These are phyloP conservation scores for Cromileptes altivelis DNA, from an alignment of 2,113 vertebrate genomes.

Conservation along the genomic window DNA sequence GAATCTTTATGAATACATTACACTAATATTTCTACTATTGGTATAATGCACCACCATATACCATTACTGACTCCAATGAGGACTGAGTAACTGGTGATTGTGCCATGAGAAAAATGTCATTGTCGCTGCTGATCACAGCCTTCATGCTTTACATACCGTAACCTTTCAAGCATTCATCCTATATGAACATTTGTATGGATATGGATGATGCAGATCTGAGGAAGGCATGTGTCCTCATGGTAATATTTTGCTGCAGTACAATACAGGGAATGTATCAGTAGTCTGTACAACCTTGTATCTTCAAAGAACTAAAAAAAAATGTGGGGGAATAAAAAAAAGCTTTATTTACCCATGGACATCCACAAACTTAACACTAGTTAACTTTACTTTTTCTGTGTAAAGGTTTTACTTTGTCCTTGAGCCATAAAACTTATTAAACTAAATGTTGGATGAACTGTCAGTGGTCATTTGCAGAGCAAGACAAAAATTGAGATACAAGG, in stretches of 20 bases:
- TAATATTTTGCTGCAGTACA: constrained; percentile 19
- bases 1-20: constrained; percentile 15
- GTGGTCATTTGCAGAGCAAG: constrained; percentile 49
- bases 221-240: constrained; percentile 23
- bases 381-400: constrained; percentile 31
- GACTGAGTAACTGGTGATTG: constrained; percentile 27
- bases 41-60: constrained; percentile 6
- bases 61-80: constrained; percentile 29
- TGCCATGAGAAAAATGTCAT: constrained; percentile 25
- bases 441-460: constrained; percentile 25
- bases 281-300: constrained; percentile 18
- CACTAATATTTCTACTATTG: background rate
- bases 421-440: constrained; percentile 38
- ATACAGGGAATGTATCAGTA: constrained; percentile 4
- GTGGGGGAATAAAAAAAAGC: background rate
- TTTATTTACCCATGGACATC: background rate
- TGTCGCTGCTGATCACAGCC: constrained; percentile 15
- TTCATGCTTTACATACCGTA: constrained; percentile 39
- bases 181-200: constrained; percentile 27
- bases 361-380: background rate
- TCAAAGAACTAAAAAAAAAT: background rate
- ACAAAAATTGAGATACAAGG: constrained; percentile 55
- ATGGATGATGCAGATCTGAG: constrained; percentile 30
- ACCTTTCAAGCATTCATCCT: constrained; percentile 42
- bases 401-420: constrained; percentile 1